Percentiles rank a stretch among this genome's conserved stretches.
Conservation (phyloP, 2,113 vertebrate genomes). For the Microtus richardsoni region DNA sequence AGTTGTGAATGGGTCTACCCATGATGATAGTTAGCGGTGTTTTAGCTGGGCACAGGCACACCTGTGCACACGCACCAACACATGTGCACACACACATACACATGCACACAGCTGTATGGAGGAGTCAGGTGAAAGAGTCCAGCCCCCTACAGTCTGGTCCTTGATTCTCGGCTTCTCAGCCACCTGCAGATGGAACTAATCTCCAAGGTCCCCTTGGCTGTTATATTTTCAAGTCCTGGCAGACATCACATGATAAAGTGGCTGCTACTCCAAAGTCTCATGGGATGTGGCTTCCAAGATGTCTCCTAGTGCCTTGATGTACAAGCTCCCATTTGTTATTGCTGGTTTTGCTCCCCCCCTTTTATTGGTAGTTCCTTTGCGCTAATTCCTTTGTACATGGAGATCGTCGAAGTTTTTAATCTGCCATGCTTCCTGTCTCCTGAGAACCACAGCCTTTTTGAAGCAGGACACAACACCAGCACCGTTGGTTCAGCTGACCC, state of each 20-base stretch:
- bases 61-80: fast-evolving
- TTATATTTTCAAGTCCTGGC: not conserved
- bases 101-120: not conserved
- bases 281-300: fast-evolving
- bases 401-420: not conserved
- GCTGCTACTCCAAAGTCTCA: not conserved
- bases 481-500: fast-evolving
- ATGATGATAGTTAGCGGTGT: fast-evolving
- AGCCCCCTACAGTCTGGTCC: not conserved
- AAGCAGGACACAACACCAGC: fast-evolving
- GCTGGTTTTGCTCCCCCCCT: no score
- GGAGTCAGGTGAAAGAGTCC: no score
- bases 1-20: not conserved
- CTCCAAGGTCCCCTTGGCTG: not conserved
- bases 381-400: fast-evolving
- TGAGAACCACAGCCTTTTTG: not conserved
- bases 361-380: not conserved
- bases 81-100: fast-evolving
- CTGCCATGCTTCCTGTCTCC: fast-evolving
- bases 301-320: not conserved
- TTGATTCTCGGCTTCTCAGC: not conserved
- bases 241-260: fast-evolving
- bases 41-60: not conserved
- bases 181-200: not conserved
- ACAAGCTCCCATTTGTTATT: not conserved